Percentiles rank a stretch among this genome's conserved stretches.
These are phyloP conservation scores for Himalopsyche tibetana DNA, from an alignment of 2,888 invertebrate genomes.

Conservation along the genomic window DNA sequence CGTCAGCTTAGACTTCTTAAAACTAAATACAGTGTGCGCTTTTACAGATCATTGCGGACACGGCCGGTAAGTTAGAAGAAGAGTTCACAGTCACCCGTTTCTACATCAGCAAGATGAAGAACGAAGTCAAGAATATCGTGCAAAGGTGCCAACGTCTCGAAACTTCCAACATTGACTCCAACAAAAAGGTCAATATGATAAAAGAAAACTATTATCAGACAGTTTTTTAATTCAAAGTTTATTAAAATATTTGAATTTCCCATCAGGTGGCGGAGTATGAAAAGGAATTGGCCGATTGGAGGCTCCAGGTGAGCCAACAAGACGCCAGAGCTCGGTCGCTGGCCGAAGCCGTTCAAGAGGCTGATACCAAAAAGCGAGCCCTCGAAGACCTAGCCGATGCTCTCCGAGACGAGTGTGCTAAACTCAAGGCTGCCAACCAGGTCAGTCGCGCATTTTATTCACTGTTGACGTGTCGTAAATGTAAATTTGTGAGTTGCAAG, in stretches of 20 bases:
- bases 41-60: slow-evolving; percentile 79
- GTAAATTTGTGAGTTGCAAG: too few species aligned
- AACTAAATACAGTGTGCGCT: slow-evolving; percentile 55
- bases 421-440: slow-evolving; percentile 79
- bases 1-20: background rate
- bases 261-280: slow-evolving; percentile 89
- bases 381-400: slow-evolving; percentile 96
- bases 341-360: slow-evolving; percentile 95
- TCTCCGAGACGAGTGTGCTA: slow-evolving; percentile 94
- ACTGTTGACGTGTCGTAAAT: too few species aligned
- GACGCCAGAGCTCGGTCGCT: slow-evolving; percentile 97
- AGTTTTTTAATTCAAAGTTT: background rate
- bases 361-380: slow-evolving; percentile 94
- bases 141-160: slow-evolving; percentile 94
- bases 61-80: slow-evolving; percentile 93
- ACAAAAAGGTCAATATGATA: slow-evolving; percentile 84
- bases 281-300: slow-evolving; percentile 92
- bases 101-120: slow-evolving; percentile 99
- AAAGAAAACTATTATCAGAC: background rate
- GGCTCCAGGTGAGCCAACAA: slow-evolving; percentile 94
- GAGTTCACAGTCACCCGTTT: slow-evolving; percentile 98
- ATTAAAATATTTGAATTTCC: slow-evolving; percentile 53
- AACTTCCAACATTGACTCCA: slow-evolving; percentile 90
- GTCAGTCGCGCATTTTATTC: slow-evolving; percentile 54
- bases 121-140: slow-evolving; percentile 97